Evolutionary conservation across 2,797 vertebrate species (phyloP).

Genomic region (Clarias platycephalus): DNA sequence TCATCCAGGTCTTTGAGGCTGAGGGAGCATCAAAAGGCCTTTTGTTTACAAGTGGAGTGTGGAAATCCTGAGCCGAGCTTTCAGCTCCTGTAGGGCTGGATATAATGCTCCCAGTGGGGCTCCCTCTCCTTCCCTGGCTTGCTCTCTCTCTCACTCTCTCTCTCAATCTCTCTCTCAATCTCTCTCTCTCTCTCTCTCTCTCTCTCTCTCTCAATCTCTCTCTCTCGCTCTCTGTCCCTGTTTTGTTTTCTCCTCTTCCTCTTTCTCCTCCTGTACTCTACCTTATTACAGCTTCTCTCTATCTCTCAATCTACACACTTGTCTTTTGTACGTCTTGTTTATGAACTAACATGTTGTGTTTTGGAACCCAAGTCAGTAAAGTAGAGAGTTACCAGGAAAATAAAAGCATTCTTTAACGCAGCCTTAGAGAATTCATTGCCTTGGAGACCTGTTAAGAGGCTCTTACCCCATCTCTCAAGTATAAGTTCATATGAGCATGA

Average conservation of each 20-base stretch:
- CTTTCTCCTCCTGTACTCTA: background rate
- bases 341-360: slow-evolving; percentile 40
- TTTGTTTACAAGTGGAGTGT: slow-evolving; percentile 65
- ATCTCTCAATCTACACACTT: background rate
- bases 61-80: slow-evolving; percentile 53
- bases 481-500: slow-evolving; percentile 63
- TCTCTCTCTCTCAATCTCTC: background rate
- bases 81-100: slow-evolving; percentile 50
- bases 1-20: slow-evolving; percentile 53
- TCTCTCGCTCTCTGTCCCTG: slow-evolving; percentile 14
- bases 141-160: slow-evolving; percentile 11
- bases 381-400: slow-evolving; percentile 20
- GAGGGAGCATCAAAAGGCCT: slow-evolving; percentile 64
- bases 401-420: slow-evolving; percentile 47
- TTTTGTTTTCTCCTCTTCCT: slow-evolving; percentile 10
- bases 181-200: slow-evolving; percentile 1
- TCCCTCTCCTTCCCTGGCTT: slow-evolving; percentile 23
- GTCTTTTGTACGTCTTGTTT: background rate
- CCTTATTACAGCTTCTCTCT: slow-evolving; percentile 16
- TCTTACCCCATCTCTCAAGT: slow-evolving; percentile 57
- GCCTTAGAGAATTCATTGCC: slow-evolving; percentile 61
- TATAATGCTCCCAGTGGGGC: slow-evolving; percentile 56
- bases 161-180: background rate
- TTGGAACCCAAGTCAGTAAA: slow-evolving; percentile 38
- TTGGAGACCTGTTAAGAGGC: slow-evolving; percentile 63